Evolutionary conservation across 2,888 invertebrate species (phyloP).

Genomic region (Drosophila sordidapex): DNA sequence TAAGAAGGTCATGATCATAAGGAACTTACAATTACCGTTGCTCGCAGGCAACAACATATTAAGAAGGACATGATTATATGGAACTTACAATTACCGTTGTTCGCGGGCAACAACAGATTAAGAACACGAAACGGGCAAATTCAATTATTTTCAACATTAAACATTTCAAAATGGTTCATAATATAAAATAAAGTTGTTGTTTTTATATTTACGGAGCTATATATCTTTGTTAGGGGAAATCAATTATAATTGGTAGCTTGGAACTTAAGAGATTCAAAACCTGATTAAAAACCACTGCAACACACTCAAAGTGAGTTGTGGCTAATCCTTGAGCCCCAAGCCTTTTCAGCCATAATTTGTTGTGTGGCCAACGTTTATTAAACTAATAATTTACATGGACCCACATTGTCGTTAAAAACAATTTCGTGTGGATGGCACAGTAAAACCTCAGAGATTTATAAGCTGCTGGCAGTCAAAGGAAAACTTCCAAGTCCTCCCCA

Average conservation of each 20-base stretch:
- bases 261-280: too few species aligned
- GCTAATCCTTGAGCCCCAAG: slow-evolving; percentile 6
- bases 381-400: slow-evolving; percentile 80
- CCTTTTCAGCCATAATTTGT: slow-evolving; percentile 44
- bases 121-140: too few species aligned
- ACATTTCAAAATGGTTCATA: background rate
- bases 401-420: slow-evolving; percentile 79
- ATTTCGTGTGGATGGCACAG: slow-evolving; percentile 65
- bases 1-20: too few species aligned
- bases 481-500: background rate
- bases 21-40: too few species aligned
- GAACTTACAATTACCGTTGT: too few species aligned
- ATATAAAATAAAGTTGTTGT: background rate
- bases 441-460: slow-evolving; percentile 65
- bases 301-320: background rate
- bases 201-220: background rate
- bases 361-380: slow-evolving; percentile 68
- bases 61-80: too few species aligned
- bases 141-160: background rate
- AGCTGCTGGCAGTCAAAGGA: slow-evolving; percentile 35
- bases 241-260: background rate
- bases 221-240: background rate
- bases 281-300: background rate
- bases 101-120: too few species aligned
- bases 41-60: too few species aligned